Percentiles rank a stretch among this genome's conserved stretches.
Evolutionary conservation across 2,888 invertebrate genomes (phyloP).

Genomic region (Dasysyrphus tricinctus): DNA sequence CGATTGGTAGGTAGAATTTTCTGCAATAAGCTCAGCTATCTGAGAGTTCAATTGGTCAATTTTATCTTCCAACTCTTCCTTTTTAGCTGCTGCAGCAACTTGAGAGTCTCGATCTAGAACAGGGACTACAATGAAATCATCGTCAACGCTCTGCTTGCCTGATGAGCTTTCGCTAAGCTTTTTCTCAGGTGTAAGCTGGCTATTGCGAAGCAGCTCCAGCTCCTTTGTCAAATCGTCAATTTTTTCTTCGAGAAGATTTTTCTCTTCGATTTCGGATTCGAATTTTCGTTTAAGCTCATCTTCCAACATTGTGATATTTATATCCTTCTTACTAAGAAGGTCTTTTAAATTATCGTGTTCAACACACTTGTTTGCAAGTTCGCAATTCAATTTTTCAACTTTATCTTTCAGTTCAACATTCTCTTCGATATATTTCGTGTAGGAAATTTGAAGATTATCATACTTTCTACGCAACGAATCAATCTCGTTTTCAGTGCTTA

Average conservation of each 20-base stretch:
- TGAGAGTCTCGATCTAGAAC: conserved; percentile 78
- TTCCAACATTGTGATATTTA: conserved; percentile 79
- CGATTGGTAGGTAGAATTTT: conserved; percentile 78
- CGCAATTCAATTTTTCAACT: conserved; percentile 78
- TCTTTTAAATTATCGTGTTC: conserved; percentile 79
- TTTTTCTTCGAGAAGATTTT: conserved; percentile 61
- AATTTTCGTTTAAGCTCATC: conserved; percentile 79
- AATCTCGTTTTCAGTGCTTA: conserved; percentile 78
- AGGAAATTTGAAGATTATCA: conserved; percentile 76
- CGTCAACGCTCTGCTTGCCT: conserved; percentile 80
- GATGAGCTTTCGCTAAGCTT: conserved; percentile 72
- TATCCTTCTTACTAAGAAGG: conserved; percentile 79
- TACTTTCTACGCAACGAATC: conserved; percentile 77
- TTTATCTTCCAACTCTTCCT: conserved; percentile 81
- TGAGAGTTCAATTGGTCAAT: conserved; percentile 80
- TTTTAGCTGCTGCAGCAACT: conserved; percentile 77
- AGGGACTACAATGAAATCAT: conserved; percentile 81
- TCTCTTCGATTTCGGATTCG: conserved; percentile 62
- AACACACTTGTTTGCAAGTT: conserved; percentile 78
- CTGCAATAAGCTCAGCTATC: conserved; percentile 78
- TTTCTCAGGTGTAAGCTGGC: conserved; percentile 77
- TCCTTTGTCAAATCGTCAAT: conserved; percentile 77
- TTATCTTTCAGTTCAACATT: conserved; percentile 77
- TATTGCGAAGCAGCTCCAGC: conserved; percentile 78
- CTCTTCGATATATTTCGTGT: conserved; percentile 69